These are phyloP conservation scores for Xylota sylvarum DNA, from an alignment of 2,888 invertebrate genomes.

Conservation along the genomic window DNA sequence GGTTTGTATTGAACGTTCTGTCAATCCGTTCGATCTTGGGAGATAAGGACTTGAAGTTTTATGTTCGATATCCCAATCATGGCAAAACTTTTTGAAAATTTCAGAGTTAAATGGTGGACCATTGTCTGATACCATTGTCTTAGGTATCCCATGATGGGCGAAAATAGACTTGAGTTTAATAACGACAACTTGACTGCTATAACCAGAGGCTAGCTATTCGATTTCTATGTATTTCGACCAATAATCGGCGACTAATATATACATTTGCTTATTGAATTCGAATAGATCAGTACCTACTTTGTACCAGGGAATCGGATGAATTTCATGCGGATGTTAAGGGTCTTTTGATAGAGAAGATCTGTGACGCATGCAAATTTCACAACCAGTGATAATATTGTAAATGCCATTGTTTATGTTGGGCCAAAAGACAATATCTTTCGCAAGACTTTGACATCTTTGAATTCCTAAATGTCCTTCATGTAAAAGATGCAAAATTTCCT, in stretches of 20 bases:
- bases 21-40: constrained; percentile 74
- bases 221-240: constrained; percentile 76
- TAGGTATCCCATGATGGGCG: constrained; percentile 69
- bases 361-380: constrained; percentile 70
- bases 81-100: constrained; percentile 61
- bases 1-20: constrained; percentile 70
- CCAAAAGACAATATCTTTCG: no score
- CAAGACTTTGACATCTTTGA: no score
- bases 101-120: constrained; percentile 67
- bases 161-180: constrained; percentile 73
- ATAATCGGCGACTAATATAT: constrained; percentile 74
- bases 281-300: constrained; percentile 68
- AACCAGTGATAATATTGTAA: constrained; percentile 64
- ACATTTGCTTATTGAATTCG: constrained; percentile 57
- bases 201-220: constrained; percentile 45
- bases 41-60: constrained; percentile 68
- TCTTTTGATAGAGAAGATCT: constrained; percentile 55
- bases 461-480: constrained; percentile 69
- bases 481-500: constrained; percentile 32
- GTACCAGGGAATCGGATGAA: constrained; percentile 39
- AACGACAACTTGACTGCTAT: constrained; percentile 44
- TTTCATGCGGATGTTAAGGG: constrained; percentile 38
- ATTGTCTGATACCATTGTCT: constrained; percentile 70
- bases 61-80: constrained; percentile 68
- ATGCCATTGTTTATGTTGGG: no score